Conservation (phyloP, 2,888 invertebrate species). For the Sinotaia quadrata region DNA sequence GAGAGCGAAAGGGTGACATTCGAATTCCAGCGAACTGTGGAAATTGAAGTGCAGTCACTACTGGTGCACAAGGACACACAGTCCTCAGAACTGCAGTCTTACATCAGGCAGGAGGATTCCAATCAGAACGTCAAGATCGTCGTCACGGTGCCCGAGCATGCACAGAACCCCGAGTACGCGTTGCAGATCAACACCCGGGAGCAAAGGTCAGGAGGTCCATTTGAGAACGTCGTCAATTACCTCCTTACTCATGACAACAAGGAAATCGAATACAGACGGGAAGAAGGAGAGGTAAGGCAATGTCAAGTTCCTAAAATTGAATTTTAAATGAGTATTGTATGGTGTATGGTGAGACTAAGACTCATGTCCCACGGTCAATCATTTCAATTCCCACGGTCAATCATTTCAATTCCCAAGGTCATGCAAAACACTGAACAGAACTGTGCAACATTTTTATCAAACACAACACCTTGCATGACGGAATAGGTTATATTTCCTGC, state of each 20-base stretch:
- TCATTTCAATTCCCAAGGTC: no score
- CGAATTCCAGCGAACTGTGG: constrained; percentile 37
- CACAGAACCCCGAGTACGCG: constrained; percentile 54
- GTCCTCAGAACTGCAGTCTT: constrained; percentile 14
- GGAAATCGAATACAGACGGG: no score
- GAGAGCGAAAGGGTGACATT: constrained; percentile 39
- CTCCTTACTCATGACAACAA: constrained; percentile 36
- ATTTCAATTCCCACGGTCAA: no score
- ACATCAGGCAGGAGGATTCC: constrained; percentile 16
- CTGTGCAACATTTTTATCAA: no score
- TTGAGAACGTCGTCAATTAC: constrained; percentile 45
- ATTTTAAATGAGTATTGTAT: no score
- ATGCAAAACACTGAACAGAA: no score
- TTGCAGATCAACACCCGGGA: constrained; percentile 49
- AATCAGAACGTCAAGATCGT: constrained; percentile 27
- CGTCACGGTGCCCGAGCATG: constrained; percentile 39
- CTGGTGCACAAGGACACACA: constrained; percentile 36
- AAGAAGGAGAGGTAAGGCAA: no score
- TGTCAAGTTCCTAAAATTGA: no score
- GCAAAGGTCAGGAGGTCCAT: constrained; percentile 10
- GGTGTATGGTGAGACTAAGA: no score
- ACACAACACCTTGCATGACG: no score
- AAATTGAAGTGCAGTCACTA: constrained; percentile 34
- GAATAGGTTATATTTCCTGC: no score
- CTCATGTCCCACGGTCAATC: no score